These are phyloP conservation scores for Barbus barbus DNA, from an alignment of 2,113 vertebrate genomes.

Conservation along the genomic window DNA sequence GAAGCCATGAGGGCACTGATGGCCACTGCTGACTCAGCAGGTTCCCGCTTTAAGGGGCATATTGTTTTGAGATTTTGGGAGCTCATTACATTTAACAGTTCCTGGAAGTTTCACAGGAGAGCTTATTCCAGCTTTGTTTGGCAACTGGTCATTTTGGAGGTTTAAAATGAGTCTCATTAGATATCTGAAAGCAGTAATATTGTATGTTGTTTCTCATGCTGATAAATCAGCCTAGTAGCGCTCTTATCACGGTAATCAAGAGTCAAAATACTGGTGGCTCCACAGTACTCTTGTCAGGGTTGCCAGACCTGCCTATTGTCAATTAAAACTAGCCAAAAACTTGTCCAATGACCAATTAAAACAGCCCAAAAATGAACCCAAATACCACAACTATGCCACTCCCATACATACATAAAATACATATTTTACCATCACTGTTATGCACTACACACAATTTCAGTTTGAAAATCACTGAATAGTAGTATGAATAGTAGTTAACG, in stretches of 20 bases:
- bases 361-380: background rate
- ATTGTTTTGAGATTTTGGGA: background rate
- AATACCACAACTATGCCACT: background rate
- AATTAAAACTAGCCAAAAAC: background rate
- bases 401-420: background rate
- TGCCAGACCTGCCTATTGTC: background rate
- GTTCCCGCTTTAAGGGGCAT: background rate
- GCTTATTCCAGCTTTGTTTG: conserved; percentile 25
- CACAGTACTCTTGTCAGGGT: background rate
- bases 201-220: background rate
- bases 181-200: background rate
- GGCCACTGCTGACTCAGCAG: conserved; percentile 22
- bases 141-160: background rate
- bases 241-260: background rate
- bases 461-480: background rate
- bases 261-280: background rate
- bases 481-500: too few relatives aligned
- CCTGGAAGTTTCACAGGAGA: background rate
- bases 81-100: conserved; percentile 14
- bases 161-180: conserved; percentile 15
- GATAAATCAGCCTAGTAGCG: background rate
- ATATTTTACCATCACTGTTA: background rate
- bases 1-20: conserved; percentile 2
- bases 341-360: background rate
- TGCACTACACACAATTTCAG: background rate